Conservation (phyloP, 2,888 invertebrate species). For the Ichneumon xanthorius region DNA sequence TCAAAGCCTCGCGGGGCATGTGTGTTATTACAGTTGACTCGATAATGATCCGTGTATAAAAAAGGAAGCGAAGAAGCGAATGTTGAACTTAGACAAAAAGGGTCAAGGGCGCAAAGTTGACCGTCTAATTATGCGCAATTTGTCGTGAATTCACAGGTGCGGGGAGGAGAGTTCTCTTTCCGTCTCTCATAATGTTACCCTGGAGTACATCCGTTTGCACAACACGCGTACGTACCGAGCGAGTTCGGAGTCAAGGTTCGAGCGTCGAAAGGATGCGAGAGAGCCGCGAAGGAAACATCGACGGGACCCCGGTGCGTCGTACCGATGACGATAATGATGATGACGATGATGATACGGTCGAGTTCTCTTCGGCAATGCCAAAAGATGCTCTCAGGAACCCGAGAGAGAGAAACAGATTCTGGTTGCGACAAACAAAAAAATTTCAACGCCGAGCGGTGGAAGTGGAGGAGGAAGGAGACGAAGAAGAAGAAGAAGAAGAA, state of each 20-base stretch:
- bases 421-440: constrained; percentile 34
- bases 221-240: constrained; percentile 37
- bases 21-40: constrained; percentile 37
- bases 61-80: not conserved
- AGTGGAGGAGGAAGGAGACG: constrained; percentile 15
- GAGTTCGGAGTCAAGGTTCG: constrained; percentile 64
- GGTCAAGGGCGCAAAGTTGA: constrained; percentile 59
- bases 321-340: constrained; percentile 29
- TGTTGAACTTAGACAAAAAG: constrained; percentile 41
- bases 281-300: constrained; percentile 27
- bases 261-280: constrained; percentile 41
- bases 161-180: not conserved
- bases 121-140: constrained; percentile 57
- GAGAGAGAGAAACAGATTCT: constrained; percentile 23
- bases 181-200: not conserved
- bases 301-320: constrained; percentile 21
- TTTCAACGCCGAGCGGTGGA: constrained; percentile 35
- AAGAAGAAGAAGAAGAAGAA: constrained; percentile 28
- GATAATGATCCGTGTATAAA: constrained; percentile 28
- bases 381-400: not conserved
- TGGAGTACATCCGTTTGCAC: constrained; percentile 47
- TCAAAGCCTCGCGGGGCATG: not conserved
- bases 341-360: constrained; percentile 29
- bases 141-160: constrained; percentile 16
- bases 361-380: constrained; percentile 16